These are phyloP conservation scores for Panopea generosa DNA, from an alignment of 2,888 invertebrate species.

Conservation along the genomic window DNA sequence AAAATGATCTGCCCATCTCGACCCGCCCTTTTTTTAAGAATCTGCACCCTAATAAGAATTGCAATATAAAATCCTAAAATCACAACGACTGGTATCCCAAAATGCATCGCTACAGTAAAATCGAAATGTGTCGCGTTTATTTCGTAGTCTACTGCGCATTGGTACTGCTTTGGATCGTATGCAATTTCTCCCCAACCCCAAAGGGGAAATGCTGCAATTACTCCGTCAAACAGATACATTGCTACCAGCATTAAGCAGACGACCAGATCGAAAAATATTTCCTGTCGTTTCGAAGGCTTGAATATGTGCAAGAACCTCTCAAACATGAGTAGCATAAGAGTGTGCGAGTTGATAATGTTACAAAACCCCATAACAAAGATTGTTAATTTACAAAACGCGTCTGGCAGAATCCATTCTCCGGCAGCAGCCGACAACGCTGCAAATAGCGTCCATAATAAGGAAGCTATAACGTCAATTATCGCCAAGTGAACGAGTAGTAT, in stretches of 20 bases:
- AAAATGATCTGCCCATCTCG: constrained; percentile 63
- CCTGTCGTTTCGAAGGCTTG: constrained; percentile 71
- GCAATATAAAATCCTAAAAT: constrained; percentile 58
- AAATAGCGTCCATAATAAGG: constrained; percentile 67
- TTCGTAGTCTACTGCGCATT: constrained; percentile 69
- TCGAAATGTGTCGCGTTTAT: constrained; percentile 65
- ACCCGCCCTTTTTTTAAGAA: constrained; percentile 44
- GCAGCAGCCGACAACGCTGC: constrained; percentile 54
- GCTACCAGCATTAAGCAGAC: constrained; percentile 60
- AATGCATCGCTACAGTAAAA: constrained; percentile 67
- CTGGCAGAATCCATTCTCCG: constrained; percentile 62
- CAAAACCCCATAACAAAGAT: constrained; percentile 66
- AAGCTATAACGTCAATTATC: constrained; percentile 65
- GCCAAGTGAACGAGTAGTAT: constrained; percentile 57
- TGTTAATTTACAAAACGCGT: constrained; percentile 66
- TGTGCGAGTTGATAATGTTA: constrained; percentile 67
- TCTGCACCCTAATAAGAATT: constrained; percentile 55
- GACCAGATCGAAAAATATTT: constrained; percentile 67
- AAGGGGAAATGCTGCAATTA: constrained; percentile 68
- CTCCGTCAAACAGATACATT: constrained; percentile 67
- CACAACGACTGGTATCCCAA: constrained; percentile 64
- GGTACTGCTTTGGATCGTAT: constrained; percentile 67
- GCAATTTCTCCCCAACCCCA: constrained; percentile 69
- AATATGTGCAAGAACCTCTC: constrained; percentile 68
- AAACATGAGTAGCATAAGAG: constrained; percentile 65